Evolutionary conservation across 2,113 vertebrate species (phyloP).

Genomic region (Pluvianellus socialis): DNA sequence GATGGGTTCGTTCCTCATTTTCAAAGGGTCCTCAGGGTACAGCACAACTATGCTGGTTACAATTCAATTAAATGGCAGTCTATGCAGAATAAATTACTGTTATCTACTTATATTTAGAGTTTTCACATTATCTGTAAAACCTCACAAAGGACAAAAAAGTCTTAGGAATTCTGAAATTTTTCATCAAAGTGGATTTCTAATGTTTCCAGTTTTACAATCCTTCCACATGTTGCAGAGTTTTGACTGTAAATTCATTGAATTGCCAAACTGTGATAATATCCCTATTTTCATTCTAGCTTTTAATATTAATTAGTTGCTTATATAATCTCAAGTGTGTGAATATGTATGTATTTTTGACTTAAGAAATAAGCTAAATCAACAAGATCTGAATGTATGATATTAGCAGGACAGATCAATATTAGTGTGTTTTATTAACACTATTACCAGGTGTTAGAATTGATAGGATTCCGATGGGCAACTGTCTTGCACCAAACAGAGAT

Average conservation of each 20-base stretch:
- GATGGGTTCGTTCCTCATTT: constrained; percentile 26
- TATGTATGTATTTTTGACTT: neutral
- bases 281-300: neutral
- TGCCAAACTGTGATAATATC: neutral
- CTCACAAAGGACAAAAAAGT: neutral
- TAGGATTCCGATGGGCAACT: neutral
- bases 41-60: constrained; percentile 9
- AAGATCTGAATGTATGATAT: neutral
- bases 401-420: neutral
- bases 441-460: neutral
- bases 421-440: neutral
- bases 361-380: neutral
- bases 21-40: constrained; percentile 3
- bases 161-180: neutral
- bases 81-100: constrained; percentile 44
- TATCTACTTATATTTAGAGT: neutral
- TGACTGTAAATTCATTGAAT: neutral
- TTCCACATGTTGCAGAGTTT: neutral
- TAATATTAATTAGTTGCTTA: neutral
- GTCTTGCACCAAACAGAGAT: neutral
- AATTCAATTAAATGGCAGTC: constrained; percentile 46
- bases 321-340: neutral
- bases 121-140: constrained; percentile 39
- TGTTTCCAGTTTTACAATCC: neutral
- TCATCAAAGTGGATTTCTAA: neutral